Evolutionary conservation across 2,888 invertebrate species (phyloP).

Genomic region (Epirrita christyi): DNA sequence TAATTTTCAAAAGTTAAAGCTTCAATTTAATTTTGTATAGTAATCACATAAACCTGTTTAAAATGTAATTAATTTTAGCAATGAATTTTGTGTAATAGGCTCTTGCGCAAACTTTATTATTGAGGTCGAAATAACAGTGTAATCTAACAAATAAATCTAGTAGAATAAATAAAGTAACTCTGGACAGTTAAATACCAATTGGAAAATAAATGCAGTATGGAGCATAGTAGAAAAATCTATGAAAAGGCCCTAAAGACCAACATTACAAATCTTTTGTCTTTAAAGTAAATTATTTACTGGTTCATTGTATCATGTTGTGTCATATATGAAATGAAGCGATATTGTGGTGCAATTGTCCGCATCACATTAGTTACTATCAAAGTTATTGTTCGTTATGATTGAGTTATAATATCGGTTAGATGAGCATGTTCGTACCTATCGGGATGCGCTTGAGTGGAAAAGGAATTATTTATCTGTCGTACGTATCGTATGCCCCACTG

Average conservation of each 20-base stretch:
- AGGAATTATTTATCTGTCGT: background rate
- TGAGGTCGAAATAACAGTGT: too few species aligned
- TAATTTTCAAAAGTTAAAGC: slow-evolving; percentile 8
- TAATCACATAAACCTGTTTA: slow-evolving; percentile 8
- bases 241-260: too few species aligned
- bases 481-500: slow-evolving; percentile 11
- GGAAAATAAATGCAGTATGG: too few species aligned
- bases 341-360: background rate
- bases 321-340: background rate
- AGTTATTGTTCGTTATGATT: background rate
- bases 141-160: too few species aligned
- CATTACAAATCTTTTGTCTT: too few species aligned
- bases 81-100: background rate
- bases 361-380: background rate
- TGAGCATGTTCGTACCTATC: background rate
- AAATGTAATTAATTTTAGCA: slow-evolving; percentile 4
- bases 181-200: too few species aligned
- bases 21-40: slow-evolving; percentile 11
- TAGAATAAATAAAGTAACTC: too few species aligned
- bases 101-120: too few species aligned
- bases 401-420: slow-evolving; percentile 11
- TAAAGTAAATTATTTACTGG: too few species aligned
- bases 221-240: too few species aligned
- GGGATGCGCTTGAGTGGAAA: slow-evolving; percentile 14
- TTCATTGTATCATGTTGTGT: too few species aligned